These are phyloP conservation scores for Cephus runcator DNA, from an alignment of 2,888 invertebrate genomes.

Conservation along the genomic window DNA sequence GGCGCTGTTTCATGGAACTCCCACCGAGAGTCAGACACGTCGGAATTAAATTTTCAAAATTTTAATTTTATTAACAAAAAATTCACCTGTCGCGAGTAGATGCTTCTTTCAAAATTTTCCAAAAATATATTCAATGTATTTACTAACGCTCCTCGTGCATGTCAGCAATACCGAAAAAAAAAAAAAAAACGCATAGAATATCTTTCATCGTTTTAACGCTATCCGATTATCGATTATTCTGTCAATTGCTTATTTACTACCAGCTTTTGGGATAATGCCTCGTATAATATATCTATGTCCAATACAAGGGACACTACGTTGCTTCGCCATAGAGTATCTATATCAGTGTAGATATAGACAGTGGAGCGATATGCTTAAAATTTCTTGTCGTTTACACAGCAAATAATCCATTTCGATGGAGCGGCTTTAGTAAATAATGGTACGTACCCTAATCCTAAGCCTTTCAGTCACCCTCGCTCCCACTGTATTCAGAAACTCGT, in stretches of 20 bases:
- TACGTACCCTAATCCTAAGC: neutral
- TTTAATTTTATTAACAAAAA: neutral
- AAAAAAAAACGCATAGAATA: neutral
- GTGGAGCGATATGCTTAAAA: neutral
- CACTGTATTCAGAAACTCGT: neutral
- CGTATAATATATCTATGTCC: neutral
- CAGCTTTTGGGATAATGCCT: neutral
- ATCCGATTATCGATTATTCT: neutral
- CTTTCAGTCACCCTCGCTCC: neutral
- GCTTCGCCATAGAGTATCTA: neutral
- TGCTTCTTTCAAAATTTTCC: too few relatives aligned
- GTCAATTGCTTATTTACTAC: neutral
- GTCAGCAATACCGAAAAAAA: neutral
- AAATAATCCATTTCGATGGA: neutral
- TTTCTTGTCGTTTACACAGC: neutral
- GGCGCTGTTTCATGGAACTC: neutral
- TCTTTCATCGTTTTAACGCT: neutral
- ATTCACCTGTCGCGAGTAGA: too few relatives aligned
- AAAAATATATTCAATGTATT: neutral
- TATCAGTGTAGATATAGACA: neutral
- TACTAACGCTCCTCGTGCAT: neutral
- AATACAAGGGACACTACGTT: neutral
- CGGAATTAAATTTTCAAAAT: neutral
- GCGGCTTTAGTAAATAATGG: neutral
- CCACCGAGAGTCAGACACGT: neutral